Evolutionary conservation across 2,888 invertebrate species (phyloP), one percentile per base, ranked within the genome.

Genomic region (Chrysolina oricalcia): DNA sequence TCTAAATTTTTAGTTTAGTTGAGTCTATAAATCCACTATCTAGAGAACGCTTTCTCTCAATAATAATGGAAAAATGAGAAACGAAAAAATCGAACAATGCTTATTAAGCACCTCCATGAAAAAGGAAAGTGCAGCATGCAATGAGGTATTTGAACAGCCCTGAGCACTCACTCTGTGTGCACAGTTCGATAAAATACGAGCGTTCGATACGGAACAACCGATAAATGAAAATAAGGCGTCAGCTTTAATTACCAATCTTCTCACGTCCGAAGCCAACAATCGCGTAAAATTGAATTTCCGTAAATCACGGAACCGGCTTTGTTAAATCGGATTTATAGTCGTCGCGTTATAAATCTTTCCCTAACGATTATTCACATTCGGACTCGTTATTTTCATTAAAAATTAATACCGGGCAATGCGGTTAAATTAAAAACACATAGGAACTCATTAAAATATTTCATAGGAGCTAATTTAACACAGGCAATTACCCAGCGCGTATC

Each of bases 381-480:
- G 71, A 56, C 66, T 79, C 78, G 78, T 82, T 83, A 81, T 83
- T 81, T 81, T 80, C 80, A 82, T 82, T 79, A 78, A 78, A 73
- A 81, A 78, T 79, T 74, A 78, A 80, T 81, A 78, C 78, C 77
- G 80, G 73, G 78, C 78, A 78, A 80, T 78, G 75, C 75, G 77
- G 80, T 75, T 79, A 82, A 83, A 83, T 84, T 83, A 83, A 85
- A 83, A 85, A 84, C 83, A 80, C 82, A 84, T 83, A 83, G 83
- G 82, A 85, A 82, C 84, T 84, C 86, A 87, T 87, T 87, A 87
- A 87, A 87, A 87, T 86, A 85, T 86, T 85, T 86, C 85, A 83
- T 86, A 85, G 85, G 84, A 87, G 83, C 85, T 85, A 87, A 87
- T 87, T 87, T 87, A 86, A 86, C 82, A 81, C 85, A 81, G 85